Evolutionary conservation across 2,797 vertebrate genomes (phyloP), one percentile per base, ranked within the genome.

Genomic region (Bradypus variegatus): DNA sequence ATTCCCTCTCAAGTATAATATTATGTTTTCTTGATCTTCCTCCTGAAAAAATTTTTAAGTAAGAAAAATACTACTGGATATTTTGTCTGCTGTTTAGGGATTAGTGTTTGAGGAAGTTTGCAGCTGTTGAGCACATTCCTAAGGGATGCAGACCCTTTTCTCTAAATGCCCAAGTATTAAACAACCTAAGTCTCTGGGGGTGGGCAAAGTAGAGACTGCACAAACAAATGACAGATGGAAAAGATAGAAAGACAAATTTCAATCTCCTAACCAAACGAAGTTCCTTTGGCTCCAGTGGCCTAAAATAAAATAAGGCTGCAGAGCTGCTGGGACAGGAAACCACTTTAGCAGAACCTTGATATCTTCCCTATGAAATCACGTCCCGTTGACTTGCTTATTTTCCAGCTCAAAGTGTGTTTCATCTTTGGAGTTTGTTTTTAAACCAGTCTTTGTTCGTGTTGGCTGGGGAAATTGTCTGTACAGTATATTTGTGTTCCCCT

Each of bases 11-110:
- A 86, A 92, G 78, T 86, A 79, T 41, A 91, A 36, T 82, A 76
- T 93, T 87, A 62, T 85, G 36, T 93, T 91, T 95, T 96, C 92
- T 94, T 96, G 92, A 85, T 94, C 84, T 94, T 92, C 48, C 73
- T 93, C 73, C 72, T 94, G 77, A 95, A 94, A 81, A 38, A 21
- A 58, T 38, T 38, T 87, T 94, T 88, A 93, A 94, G 88, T 92
- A 94, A 96, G 88, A 91, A 95, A 95, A 94, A 95, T 91, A 90
- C 62, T 95, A 85, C 67, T 95, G 92, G 73, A 80, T 96, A 94
- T 93, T 95, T 95, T 95, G 91, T 93, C 88, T 96, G 92, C 93
- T 95, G 96, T 95, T 95, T 95, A 94, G 90, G 92, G 93, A 95
- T 96, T 93, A 95, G 88, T 88, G 83, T 94, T 95, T 94, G 88